A percentile compares a stretch with the other conserved stretches of the same genome.
These are phyloP conservation scores for Psilanteris sp. DNA, from an alignment of 1,140 invertebrate species.

Conservation along the genomic window DNA sequence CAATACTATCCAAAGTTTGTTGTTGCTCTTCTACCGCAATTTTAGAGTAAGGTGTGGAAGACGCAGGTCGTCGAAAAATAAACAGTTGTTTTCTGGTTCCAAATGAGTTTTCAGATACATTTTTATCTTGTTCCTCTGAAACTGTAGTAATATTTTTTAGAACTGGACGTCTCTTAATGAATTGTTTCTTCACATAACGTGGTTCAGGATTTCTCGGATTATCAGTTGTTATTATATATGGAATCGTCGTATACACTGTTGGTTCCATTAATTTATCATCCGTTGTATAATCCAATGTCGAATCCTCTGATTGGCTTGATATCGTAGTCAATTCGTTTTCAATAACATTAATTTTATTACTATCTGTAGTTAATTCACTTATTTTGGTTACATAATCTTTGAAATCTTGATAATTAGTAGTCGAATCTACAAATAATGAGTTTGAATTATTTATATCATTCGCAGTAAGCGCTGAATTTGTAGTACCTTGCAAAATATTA, in stretches of 20 bases:
- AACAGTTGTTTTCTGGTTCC: conserved; percentile 69
- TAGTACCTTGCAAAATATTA: conserved; percentile 4
- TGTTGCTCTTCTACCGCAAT: no score
- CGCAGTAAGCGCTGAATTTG: conserved; percentile 3
- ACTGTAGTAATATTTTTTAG: neutral
- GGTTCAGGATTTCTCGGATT: conserved; percentile 38
- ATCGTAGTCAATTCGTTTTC: conserved; percentile 17
- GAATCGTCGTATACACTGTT: conserved; percentile 9
- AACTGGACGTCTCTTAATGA: conserved; percentile 64
- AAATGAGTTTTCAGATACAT: conserved; percentile 15
- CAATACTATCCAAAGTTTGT: neutral
- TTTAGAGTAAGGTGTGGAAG: conserved; percentile 33
- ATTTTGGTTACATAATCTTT: conserved; percentile 18
- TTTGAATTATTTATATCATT: no score
- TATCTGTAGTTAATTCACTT: conserved; percentile 18
- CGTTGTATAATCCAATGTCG: neutral
- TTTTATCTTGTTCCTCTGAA: conserved; percentile 10
- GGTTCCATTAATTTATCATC: conserved; percentile 21
- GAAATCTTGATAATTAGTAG: no score
- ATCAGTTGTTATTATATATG: conserved; percentile 27
- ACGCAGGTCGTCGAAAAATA: conserved; percentile 61
- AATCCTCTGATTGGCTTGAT: conserved; percentile 1
- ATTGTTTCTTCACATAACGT: conserved; percentile 66
- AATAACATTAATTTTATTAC: conserved; percentile 34
- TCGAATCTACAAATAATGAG: no score